A percentile compares a stretch with the other conserved stretches of the same genome.
These are phyloP conservation scores for Microcebus griseorufus DNA, from an alignment of 2,113 vertebrate genomes.

Conservation along the genomic window DNA sequence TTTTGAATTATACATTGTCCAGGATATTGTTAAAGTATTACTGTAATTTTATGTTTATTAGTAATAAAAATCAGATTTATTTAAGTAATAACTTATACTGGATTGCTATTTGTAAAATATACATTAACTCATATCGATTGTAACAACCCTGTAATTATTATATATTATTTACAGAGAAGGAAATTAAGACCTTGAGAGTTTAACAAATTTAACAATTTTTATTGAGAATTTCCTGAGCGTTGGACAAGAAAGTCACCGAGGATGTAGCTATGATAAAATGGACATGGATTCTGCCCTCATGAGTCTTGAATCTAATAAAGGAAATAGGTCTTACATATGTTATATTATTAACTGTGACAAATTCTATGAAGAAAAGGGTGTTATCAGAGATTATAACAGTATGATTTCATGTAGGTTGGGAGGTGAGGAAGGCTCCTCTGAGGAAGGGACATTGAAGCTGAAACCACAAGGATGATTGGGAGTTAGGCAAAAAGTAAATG, in stretches of 20 bases:
- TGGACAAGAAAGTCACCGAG: background rate
- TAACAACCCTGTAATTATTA: background rate
- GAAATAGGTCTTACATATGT: background rate
- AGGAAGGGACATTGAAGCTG: background rate
- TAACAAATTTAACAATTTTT: background rate
- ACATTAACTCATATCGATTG: background rate
- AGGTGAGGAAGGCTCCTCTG: background rate
- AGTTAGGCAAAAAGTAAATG: background rate
- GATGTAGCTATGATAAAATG: background rate
- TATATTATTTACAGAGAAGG: background rate
- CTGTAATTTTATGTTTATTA: background rate
- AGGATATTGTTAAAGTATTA: slow-evolving; percentile 13
- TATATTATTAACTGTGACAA: background rate
- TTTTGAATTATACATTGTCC: background rate
- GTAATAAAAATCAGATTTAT: background rate
- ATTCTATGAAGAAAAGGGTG: background rate
- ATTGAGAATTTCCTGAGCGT: background rate
- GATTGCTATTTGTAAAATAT: slow-evolving; percentile 11
- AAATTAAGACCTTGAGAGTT: background rate
- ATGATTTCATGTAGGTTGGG: background rate
- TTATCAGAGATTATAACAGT: background rate
- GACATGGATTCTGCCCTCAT: background rate
- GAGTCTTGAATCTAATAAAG: background rate
- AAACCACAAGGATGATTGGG: background rate
- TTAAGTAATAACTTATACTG: background rate